Evolutionary conservation across 2,113 vertebrate genomes (phyloP), one percentile per base, ranked within the genome.

Genomic region (Clarias macrocephalus): DNA sequence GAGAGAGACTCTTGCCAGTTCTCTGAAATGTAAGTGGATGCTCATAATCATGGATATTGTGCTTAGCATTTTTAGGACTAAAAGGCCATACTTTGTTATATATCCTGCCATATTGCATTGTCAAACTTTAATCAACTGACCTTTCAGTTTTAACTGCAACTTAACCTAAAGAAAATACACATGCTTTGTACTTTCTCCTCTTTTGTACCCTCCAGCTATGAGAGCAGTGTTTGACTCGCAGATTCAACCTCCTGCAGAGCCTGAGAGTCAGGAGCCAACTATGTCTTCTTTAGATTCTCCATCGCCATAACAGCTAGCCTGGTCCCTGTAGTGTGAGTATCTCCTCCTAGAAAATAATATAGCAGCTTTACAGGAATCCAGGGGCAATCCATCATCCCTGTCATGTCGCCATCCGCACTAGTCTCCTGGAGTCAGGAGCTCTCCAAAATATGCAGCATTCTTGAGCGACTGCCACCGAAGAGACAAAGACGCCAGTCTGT

Each of bases 291-390:
- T 96, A 0, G 89, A 84, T 76, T 57, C 60, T 70, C 28, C 73
- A 89, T 68, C 94, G 95, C 0, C 75, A 96, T 84, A 94, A 15
- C 95, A 93, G 48, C 95, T 95, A 12, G 94, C 96, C 82, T 96
- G 92, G 56, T 96, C 96, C 48, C 95, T 95, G 3, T 97, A 97
- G 95, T 96, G 97, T 99, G 94, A 97, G 98, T 96, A 90, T 52
- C 66, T n/a, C 23, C 37, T 30, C 25, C 63, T 57, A 28, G n/a
- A n/a, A n/a, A n/a, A n/a, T n/a, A n/a, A n/a, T 28, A 54, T 77
- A 16, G 3, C 48, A 66, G 42, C 84, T 52, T 85, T 79, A 2
- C 57, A 60, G 54, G 56, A 37, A 37, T 82, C 5, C 30, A 63
- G 68, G 13, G 75, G 37, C 13, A 54, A 57, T 80, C 76, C 16